Base-by-base conservation (phyloP, 1,140 invertebrate genomes). In the Diorhabda elongata region DNA sequence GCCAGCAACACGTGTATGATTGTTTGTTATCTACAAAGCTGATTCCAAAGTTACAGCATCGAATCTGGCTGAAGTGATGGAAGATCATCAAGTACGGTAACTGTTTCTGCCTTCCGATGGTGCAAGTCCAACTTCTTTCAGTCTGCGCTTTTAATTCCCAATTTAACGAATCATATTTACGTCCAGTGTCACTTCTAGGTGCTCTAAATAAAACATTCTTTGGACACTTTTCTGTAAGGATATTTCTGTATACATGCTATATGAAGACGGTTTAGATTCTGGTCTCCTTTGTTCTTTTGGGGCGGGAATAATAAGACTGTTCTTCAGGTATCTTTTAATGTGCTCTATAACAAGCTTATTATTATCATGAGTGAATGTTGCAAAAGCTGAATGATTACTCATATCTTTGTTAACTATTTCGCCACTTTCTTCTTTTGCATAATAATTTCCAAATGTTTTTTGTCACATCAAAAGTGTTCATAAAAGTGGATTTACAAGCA, bases 211-310 rank as follows among this genome's bases (percentile, higher is more conserved):
- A 69, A 52, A 69, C 9, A n/a, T 69, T 69, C 26, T 26, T 26
- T 44, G 61, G 64, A 56, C 66, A 70, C 41, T 70, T 8, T 58
- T 26, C 61, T 61, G 3, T 57, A 8, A 3, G 59, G 43, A 67
- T 67, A 52, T 43, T 67, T 67, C 42, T 67, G 11, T 44, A 66
- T 3, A 44, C 45, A 70, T 9, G 65, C 64, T 61, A 61, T 70
- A 42, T 59, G 47, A 44, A 70, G 59, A 7, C 69, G 44, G 47
- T 52, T 70, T n/a, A 61, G 44, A 52, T 70, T 68, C 67, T 61
- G 47, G 56, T 67, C 65, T 42, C 69, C 45, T 70, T 66, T 59
- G n/a, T 44, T n/a, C 58, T 66, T 70, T 70, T 69, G 5, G 62
- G 42, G 9, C 61, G 44, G 5, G 61, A 45, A 64, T 69, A 69